These are phyloP conservation scores for Numenius arquata DNA, from an alignment of 2,113 vertebrate species.

Conservation along the genomic window DNA sequence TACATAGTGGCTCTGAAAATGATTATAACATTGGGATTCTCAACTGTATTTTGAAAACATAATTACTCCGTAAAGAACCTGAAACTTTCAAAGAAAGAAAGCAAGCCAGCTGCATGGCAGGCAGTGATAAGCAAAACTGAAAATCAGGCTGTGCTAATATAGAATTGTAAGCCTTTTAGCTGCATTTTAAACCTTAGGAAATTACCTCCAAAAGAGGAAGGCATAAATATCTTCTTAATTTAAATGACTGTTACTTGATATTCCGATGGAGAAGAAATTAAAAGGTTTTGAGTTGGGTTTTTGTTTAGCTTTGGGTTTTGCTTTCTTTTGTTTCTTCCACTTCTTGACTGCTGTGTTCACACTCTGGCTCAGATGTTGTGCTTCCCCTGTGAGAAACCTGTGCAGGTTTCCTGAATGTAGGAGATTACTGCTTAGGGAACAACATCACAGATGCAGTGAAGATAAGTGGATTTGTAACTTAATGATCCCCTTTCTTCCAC, in stretches of 20 bases:
- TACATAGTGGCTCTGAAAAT: background rate
- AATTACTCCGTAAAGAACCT: conserved; percentile 49
- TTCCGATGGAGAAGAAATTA: background rate
- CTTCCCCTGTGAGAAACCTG: conserved; percentile 21
- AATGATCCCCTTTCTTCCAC: background rate
- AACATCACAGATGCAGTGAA: conserved; percentile 4
- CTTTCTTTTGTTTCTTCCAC: background rate
- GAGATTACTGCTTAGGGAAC: background rate
- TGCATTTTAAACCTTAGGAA: conserved; percentile 24
- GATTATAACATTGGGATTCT: conserved; percentile 12
- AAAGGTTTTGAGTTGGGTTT: background rate
- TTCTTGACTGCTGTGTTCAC: background rate
- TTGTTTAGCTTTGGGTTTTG: background rate
- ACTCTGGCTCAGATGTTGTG: background rate
- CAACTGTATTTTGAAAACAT: conserved; percentile 34
- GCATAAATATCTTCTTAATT: conserved; percentile 8
- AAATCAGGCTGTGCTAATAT: conserved; percentile 25
- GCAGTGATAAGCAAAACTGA: conserved; percentile 53
- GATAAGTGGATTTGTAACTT: conserved; percentile 33
- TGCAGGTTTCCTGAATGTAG: background rate
- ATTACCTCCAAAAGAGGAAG: background rate
- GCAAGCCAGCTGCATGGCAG: conserved; percentile 39
- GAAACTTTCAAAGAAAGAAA: conserved; percentile 39
- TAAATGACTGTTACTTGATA: conserved; percentile 1
- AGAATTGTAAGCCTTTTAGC: conserved; percentile 8